These are phyloP conservation scores for Trochalopteron elliotii DNA, from an alignment of 2,113 vertebrate species.

Conservation along the genomic window DNA sequence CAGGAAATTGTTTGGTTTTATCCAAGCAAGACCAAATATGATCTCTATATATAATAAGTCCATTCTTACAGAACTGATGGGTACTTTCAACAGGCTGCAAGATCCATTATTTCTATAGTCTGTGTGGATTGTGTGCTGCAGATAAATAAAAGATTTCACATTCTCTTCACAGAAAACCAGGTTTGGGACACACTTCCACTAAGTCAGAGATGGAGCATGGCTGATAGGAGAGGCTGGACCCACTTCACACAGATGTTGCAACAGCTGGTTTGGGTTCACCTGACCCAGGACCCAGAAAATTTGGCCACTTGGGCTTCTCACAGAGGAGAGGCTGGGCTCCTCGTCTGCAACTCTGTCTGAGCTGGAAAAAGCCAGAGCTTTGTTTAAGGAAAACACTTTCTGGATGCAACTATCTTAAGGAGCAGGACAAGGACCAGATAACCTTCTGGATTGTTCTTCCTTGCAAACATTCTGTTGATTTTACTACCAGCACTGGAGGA, in stretches of 20 bases:
- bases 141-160: background rate
- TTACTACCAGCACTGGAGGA: background rate
- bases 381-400: background rate
- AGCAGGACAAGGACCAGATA: background rate
- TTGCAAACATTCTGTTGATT: background rate
- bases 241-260: fast-evolving
- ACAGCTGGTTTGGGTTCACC: background rate
- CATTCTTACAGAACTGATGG: background rate
- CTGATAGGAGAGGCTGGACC: background rate
- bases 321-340: background rate
- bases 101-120: background rate
- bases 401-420: background rate
- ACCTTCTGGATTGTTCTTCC: background rate
- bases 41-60: background rate
- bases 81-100: background rate
- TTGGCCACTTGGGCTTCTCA: background rate
- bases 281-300: fast-evolving
- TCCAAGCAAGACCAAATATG: background rate
- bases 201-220: background rate
- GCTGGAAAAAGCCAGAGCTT: background rate
- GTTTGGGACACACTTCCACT: background rate
- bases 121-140: background rate
- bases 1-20: conserved; percentile 1
- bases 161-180: background rate
- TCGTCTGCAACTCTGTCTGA: fast-evolving